phyloP scores from a whole-genome alignment of 1,140 invertebrate genomes.

The Holcopasites calliopsidis region DNA sequence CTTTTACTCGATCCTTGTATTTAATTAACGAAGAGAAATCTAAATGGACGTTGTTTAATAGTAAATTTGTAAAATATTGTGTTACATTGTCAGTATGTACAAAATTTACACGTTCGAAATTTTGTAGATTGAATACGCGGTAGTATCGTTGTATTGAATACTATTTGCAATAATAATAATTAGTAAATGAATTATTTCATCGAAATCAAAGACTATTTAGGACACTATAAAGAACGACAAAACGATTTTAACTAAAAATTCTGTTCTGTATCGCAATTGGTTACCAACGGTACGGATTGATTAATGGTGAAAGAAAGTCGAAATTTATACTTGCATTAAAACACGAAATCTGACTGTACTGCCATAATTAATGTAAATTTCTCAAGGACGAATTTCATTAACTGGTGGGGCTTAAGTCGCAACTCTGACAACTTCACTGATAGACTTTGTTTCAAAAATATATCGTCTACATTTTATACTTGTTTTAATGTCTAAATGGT shows the following conservation, averaged over 20 bases:
- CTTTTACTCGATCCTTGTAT: conserved; percentile 19
- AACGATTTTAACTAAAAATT: conserved; percentile 5
- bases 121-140: not conserved
- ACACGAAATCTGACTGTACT: conserved; percentile 66
- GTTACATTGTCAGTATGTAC: not conserved
- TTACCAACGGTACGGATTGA: conserved; percentile 32
- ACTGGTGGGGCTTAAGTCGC: conserved; percentile 54
- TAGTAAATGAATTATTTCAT: conserved; percentile 5
- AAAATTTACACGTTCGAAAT: conserved; percentile 17
- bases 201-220: not conserved
- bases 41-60: conserved; percentile 3
- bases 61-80: conserved; percentile 9
- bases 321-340: conserved; percentile 58
- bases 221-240: not conserved
- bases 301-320: conserved; percentile 64
- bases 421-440: conserved; percentile 65
- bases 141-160: conserved; percentile 1
- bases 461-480: conserved; percentile 42
- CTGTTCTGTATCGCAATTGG: not conserved
- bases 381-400: conserved; percentile 54
- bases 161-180: conserved; percentile 6
- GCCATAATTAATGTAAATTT: conserved; percentile 66
- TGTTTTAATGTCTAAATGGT: conserved; percentile 41
- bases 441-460: conserved; percentile 67
- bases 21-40: not conserved